Evolutionary conservation across 2,888 invertebrate species (phyloP).

Genomic region (Acleris laterana): DNA sequence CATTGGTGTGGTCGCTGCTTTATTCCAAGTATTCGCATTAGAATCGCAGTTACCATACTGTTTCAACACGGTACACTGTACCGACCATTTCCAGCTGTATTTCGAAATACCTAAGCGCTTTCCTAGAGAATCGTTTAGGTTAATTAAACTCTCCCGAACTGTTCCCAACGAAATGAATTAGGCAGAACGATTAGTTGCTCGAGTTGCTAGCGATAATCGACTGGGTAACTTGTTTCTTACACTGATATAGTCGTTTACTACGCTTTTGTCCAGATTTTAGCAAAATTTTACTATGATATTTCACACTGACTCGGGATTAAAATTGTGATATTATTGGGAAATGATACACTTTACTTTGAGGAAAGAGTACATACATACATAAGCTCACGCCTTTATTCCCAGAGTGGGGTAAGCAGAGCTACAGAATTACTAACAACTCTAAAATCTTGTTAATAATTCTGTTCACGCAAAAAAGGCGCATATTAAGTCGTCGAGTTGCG

Average conservation of each 20-base stretch:
- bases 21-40: neutral
- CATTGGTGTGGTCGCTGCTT: too few species aligned
- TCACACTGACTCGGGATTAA: too few species aligned
- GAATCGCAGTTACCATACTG: neutral
- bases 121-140: conserved; percentile 16
- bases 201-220: conserved; percentile 15
- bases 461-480: too few species aligned
- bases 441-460: too few species aligned
- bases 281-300: too few species aligned
- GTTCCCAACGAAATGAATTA: conserved; percentile 30
- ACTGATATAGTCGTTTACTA: neutral
- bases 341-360: too few species aligned
- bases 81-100: conserved; percentile 2
- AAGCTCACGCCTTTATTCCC: too few species aligned
- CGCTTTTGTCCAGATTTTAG: neutral
- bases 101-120: conserved; percentile 1
- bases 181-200: conserved; percentile 15
- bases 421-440: too few species aligned
- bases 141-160: conserved; percentile 29
- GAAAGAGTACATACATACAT: too few species aligned
- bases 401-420: too few species aligned
- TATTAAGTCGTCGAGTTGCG: too few species aligned
- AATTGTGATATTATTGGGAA: too few species aligned
- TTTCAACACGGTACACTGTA: neutral
- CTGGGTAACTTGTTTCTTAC: conserved; percentile 12